Conservation (phyloP, 2,888 invertebrate species). For the Oligia fasciuncula region DNA sequence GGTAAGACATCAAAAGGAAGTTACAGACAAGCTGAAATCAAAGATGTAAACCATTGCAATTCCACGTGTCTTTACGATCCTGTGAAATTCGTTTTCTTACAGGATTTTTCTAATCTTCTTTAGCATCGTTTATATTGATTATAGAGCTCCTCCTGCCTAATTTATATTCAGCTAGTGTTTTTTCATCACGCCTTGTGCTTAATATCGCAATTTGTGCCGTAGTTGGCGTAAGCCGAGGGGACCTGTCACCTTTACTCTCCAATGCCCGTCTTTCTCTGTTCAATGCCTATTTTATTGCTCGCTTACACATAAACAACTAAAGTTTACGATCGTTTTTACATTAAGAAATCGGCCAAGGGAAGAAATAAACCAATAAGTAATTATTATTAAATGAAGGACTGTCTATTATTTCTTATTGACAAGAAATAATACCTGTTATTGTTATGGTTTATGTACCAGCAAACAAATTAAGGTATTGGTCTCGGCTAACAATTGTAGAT, state of each 20-base stretch:
- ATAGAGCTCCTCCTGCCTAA: constrained; percentile 89
- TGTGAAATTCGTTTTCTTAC: constrained; percentile 88
- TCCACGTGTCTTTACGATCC: constrained; percentile 81
- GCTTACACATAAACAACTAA: constrained; percentile 83
- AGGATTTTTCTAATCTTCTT: constrained; percentile 90
- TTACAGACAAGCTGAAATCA: constrained; percentile 16
- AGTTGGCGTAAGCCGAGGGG: constrained; percentile 88
- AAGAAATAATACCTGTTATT: constrained; percentile 54
- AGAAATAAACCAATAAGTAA: constrained; percentile 75
- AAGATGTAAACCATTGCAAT: constrained; percentile 50
- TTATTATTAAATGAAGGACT: constrained; percentile 61
- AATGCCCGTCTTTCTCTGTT: constrained; percentile 80
- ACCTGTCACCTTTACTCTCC: constrained; percentile 87
- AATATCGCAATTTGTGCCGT: constrained; percentile 90
- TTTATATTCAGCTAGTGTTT: constrained; percentile 91
- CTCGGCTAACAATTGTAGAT: not conserved
- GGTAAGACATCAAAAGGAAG: constrained; percentile 9
- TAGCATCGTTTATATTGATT: constrained; percentile 91
- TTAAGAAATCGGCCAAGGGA: constrained; percentile 74
- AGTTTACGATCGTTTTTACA: constrained; percentile 80
- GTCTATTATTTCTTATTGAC: constrained; percentile 62
- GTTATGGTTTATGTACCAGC: not conserved
- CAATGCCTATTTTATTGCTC: constrained; percentile 83
- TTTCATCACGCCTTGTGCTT: constrained; percentile 90
- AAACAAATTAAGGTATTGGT: not conserved